Percentiles rank a stretch among this genome's conserved stretches.
phyloP scores from a whole-genome alignment of 2,113 vertebrate genomes.

The Oceanites oceanicus region DNA sequence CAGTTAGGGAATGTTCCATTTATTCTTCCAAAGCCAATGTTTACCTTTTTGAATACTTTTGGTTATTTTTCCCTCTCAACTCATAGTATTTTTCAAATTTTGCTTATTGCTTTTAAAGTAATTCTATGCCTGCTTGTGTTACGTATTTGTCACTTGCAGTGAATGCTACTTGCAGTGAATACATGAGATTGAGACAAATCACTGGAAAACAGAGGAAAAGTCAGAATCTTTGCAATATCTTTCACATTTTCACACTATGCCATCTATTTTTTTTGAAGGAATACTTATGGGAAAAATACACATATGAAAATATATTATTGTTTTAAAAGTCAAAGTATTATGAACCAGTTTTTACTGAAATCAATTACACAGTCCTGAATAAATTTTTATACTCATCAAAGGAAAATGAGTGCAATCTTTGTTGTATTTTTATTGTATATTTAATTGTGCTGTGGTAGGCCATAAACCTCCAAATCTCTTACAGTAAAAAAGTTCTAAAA shows the following conservation, averaged over 20 bases:
- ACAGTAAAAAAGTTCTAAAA: neutral
- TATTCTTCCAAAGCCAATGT: slow-evolving; percentile 66
- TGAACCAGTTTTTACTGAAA: neutral
- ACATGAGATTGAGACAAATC: neutral
- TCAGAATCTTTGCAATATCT: neutral
- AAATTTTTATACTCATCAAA: neutral
- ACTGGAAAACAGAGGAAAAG: neutral
- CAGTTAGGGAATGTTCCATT: slow-evolving; percentile 67
- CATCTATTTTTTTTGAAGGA: neutral
- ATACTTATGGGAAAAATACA: neutral
- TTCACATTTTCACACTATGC: neutral
- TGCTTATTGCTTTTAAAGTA: slow-evolving; percentile 23
- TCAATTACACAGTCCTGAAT: neutral
- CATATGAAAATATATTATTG: neutral
- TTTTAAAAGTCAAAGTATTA: neutral
- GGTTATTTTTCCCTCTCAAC: slow-evolving; percentile 40
- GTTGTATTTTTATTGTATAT: neutral
- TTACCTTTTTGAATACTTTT: slow-evolving; percentile 58
- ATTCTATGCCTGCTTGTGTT: neutral
- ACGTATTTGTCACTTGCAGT: neutral
- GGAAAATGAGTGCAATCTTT: neutral
- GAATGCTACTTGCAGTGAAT: neutral
- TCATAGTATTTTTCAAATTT: slow-evolving; percentile 35
- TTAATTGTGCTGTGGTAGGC: neutral
- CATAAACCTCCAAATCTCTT: neutral